Percentiles rank a stretch among this genome's conserved stretches.
phyloP scores from a whole-genome alignment of 2,888 invertebrate genomes.

The Tanytarsus gracilentus region DNA sequence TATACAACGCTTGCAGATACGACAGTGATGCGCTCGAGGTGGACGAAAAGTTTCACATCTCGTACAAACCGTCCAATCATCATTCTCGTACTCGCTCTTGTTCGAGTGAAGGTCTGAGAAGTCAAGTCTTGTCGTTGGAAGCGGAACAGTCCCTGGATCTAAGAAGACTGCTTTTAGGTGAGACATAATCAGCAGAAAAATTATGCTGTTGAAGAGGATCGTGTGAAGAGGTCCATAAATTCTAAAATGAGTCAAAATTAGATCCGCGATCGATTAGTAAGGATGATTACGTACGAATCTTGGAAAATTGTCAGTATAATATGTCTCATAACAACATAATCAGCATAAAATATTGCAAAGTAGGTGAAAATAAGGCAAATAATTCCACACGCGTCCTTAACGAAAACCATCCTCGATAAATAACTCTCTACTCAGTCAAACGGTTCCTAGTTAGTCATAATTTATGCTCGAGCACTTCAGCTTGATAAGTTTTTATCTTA shows the following conservation, averaged over 20 bases:
- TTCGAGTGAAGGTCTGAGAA: constrained; percentile 71
- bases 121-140: constrained; percentile 61
- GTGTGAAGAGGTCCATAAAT: constrained; percentile 76
- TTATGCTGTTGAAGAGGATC: constrained; percentile 65
- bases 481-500: too few relatives aligned
- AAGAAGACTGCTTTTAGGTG: constrained; percentile 78
- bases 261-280: background rate
- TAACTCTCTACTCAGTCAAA: background rate
- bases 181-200: constrained; percentile 63
- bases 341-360: constrained; percentile 70
- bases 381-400: constrained; percentile 39
- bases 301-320: constrained; percentile 72
- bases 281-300: constrained; percentile 37
- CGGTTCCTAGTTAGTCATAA: too few relatives aligned
- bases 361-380: constrained; percentile 73
- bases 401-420: constrained; percentile 1
- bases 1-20: constrained; percentile 76
- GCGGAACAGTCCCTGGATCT: constrained; percentile 83
- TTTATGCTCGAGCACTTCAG: too few relatives aligned
- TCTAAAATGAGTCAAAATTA: constrained; percentile 45
- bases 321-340: constrained; percentile 79
- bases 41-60: constrained; percentile 74
- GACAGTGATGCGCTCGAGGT: constrained; percentile 79
- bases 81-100: constrained; percentile 47
- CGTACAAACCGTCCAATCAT: constrained; percentile 71